A percentile compares a stretch with the other conserved stretches of the same genome.
phyloP scores from a whole-genome alignment of 2,888 invertebrate species.

The Hylaea fasciaria region DNA sequence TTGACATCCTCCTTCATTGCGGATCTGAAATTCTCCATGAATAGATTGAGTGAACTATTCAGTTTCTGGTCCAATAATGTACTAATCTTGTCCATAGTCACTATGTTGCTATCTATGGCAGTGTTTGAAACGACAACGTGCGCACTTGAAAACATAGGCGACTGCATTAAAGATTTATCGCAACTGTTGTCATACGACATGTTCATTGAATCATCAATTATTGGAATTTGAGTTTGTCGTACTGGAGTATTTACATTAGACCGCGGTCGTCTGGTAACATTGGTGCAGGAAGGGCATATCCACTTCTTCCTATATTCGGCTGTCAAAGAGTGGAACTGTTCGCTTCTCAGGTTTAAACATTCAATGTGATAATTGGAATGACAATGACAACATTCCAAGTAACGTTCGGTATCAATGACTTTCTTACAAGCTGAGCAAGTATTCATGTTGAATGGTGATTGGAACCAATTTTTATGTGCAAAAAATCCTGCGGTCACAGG shows the following conservation, averaged over 20 bases:
- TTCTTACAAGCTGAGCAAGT: neutral
- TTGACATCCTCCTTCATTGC: slow-evolving; percentile 6
- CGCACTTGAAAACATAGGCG: neutral
- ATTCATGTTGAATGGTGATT: neutral
- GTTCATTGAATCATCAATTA: neutral
- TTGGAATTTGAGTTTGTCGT: neutral
- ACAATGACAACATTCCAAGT: neutral
- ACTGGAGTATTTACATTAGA: neutral
- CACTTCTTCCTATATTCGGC: neutral
- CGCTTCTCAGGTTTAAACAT: neutral
- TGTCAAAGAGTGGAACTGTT: neutral
- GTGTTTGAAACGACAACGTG: no score
- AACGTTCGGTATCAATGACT: neutral
- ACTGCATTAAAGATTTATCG: neutral
- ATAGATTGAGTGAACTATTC: neutral
- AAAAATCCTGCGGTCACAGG: neutral
- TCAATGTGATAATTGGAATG: neutral
- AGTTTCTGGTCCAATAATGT: slow-evolving; percentile 7
- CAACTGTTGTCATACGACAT: neutral
- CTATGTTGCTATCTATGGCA: neutral
- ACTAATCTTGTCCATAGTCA: slow-evolving; percentile 14
- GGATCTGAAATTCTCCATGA: neutral
- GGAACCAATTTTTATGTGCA: neutral
- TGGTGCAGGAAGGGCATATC: neutral
- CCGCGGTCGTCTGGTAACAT: neutral